Base-by-base conservation (phyloP, 2,113 vertebrate genomes). In the Neolamprologus tretocephalus region DNA sequence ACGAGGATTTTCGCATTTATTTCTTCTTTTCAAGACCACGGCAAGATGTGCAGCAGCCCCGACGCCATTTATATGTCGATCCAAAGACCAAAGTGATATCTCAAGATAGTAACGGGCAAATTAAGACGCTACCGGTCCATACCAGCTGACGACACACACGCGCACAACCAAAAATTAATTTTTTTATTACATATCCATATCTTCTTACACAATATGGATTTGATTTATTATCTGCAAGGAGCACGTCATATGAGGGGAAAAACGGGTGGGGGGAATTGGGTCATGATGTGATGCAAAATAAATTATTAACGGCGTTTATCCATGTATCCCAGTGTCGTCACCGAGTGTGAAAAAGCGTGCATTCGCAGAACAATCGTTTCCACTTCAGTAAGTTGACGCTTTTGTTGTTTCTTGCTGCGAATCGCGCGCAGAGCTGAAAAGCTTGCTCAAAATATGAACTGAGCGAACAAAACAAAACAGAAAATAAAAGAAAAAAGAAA, bases 31-130 rank as follows among this genome's bases (percentile, higher is more conserved):
- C 5, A 17, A 71, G n/a, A 54, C 5, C 7, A 40, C 16, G 21
- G 7, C 13, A 26, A 66, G 42, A 19, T 28, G 40, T 28, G 9
- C 6, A 23, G 66, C 21, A 73, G 68, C 9, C 21, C 45, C 80
- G 84, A 91, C 92, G 87, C 86, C 91, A 87, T 89, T 61, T 28
- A 8, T 31, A 87, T 82, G 84, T 86, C 54, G 28, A 31, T 14
- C 9, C 91, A 89, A 89, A 93, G 91, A 91, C 5, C 23, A 58
- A 19, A 5, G 2, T 1, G 17, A 19, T 2, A 3, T 5, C 53
- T 71, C 90, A 90, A 93, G 92, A 94, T 84, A 45, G 35, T 47
- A 11, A 78, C 37, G 13, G 1, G 80, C 7, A 13, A 21, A 12
- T 33, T 5, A 57, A 4, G 13, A n/a, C 4, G 75, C 11, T 9